phyloP scores from a whole-genome alignment of 53 echinoderm and acorn worm species.

The Mesocentrotus franciscanus region DNA sequence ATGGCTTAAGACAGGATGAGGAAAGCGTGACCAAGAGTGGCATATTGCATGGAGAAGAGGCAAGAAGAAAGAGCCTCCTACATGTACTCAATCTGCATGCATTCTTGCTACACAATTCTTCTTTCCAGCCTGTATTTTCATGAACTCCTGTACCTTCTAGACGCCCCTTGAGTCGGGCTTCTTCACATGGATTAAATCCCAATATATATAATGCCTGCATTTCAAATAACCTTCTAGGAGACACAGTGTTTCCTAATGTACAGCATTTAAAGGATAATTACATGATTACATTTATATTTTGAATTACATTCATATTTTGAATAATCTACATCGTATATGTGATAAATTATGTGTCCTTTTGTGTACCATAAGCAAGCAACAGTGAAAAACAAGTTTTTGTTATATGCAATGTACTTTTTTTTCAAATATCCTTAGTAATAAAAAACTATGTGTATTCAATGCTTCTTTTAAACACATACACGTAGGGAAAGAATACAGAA shows the following conservation, averaged over 20 bases:
- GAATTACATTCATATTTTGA: background rate
- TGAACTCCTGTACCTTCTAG: constrained; percentile 3
- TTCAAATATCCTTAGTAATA: too few species aligned
- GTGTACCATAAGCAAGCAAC: too few species aligned
- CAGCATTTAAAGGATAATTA: background rate
- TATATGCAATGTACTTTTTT: too few species aligned
- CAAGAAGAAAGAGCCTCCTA: constrained; percentile 25
- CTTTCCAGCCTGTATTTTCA: background rate
- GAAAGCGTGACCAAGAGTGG: background rate
- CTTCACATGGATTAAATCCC: constrained; percentile 25
- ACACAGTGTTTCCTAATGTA: background rate
- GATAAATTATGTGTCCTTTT: too few species aligned
- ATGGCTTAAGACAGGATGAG: background rate
- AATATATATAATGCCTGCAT: background rate
- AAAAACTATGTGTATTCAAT: too few species aligned
- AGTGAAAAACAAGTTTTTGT: too few species aligned
- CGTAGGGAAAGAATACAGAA: too few species aligned
- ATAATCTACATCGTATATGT: background rate
- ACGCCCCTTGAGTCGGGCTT: background rate
- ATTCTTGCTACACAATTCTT: constrained; percentile 34
- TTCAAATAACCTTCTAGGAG: background rate
- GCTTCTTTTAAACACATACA: too few species aligned
- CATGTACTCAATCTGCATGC: background rate
- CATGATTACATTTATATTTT: background rate
- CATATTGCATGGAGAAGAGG: background rate